phyloP scores from a whole-genome alignment of 2,888 invertebrate genomes.

The Neoascia interrupta region DNA sequence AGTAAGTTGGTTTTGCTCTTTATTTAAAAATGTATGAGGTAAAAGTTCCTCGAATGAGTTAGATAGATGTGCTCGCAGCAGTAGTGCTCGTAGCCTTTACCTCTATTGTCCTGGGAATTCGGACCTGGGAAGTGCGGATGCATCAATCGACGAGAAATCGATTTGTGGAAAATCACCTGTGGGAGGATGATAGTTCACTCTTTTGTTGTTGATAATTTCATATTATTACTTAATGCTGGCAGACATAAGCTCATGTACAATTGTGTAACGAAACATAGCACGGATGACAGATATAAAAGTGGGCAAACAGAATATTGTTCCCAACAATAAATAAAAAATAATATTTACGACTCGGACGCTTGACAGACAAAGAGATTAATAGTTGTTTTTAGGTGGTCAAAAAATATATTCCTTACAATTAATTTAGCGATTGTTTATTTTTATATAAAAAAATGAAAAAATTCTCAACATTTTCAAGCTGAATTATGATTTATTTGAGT shows the following conservation, averaged over 20 bases:
- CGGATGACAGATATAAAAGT: not conserved
- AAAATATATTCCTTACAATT: no score
- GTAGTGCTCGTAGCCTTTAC: no score
- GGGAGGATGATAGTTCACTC: conserved; percentile 32
- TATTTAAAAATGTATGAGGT: conserved; percentile 60
- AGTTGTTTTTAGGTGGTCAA: conserved; percentile 13
- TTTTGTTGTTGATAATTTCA: conserved; percentile 23
- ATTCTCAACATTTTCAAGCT: no score
- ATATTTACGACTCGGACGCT: conserved; percentile 10
- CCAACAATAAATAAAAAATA: conserved; percentile 32
- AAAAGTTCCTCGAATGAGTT: conserved; percentile 26
- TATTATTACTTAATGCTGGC: no score
- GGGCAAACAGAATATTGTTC: conserved; percentile 5
- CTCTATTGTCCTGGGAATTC: conserved; percentile 13
- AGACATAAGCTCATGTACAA: no score
- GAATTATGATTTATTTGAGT: not conserved
- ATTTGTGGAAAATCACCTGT: conserved; percentile 44
- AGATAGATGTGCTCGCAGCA: conserved; percentile 20
- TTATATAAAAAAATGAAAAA: no score
- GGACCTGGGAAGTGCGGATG: not conserved
- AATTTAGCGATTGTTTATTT: no score
- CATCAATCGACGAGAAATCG: conserved; percentile 48
- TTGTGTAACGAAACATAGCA: not conserved
- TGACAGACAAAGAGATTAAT: conserved; percentile 33
- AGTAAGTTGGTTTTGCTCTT: conserved; percentile 42